Base-by-base conservation (phyloP, 2,888 invertebrate species). In the Keiferia lycopersicella region DNA sequence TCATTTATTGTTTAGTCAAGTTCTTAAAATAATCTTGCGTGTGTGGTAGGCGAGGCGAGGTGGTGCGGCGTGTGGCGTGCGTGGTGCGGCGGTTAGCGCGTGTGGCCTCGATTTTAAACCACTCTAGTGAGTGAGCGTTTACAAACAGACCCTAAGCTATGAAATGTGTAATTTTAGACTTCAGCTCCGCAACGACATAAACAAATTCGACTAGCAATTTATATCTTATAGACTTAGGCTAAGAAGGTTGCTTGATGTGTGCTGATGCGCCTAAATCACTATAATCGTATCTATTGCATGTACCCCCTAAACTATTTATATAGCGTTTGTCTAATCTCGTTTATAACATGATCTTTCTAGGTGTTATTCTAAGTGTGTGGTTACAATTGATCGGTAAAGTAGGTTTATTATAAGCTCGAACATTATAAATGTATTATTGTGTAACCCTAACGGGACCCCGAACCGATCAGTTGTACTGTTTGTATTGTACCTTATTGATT, bases 31-130 rank as follows among this genome's bases (percentile, higher is more conserved):
- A 1, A 16, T n/a, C 48, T 48, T 34, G 34, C 34, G 34, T 10
- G 34, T 34, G 10, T 34, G 10, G 8, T 34, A 10, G 3, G 30
- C 3, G 30, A 4, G 30, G 30, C 16, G n/a, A 16, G 7, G 16
- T 3, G 7, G 18, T 50, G 18, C 11, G 14, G 34, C 34, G 26
- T 0, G 50, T 16, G 26, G 58, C 61, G 63, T 68, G 66, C 66
- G 78, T 79, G 77, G 67, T 76, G 75, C 82, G 83, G 83, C 84
- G 86, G 83, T 83, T 82, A 75, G 68, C 73, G 72, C 74, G 77
- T 78, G 79, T 89, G 90, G 91, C 90, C 91, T 91, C 91, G 90
- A 90, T 91, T 91, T 90, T 87, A 80, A 87, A 84, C 75, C 76
- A 70, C 76, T 76, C 75, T 71, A 71, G 74, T 74, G 73, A 71